phyloP scores from a whole-genome alignment of 2,888 invertebrate species.

The Stenichneumon culpator region DNA sequence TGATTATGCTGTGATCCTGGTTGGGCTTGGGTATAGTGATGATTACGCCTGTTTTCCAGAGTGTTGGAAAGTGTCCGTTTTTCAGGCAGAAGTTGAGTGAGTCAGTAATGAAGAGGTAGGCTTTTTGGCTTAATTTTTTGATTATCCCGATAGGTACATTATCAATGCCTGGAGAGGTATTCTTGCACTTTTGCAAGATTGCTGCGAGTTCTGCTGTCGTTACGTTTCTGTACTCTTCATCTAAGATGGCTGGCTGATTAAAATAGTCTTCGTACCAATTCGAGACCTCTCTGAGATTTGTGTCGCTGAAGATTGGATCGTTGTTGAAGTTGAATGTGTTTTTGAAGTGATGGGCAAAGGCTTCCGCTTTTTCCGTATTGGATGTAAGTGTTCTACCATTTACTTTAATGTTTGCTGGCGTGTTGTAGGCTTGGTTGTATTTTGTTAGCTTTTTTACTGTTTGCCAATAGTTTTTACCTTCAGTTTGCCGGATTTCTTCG shows the following conservation, averaged over 20 bases:
- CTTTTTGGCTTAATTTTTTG: background rate
- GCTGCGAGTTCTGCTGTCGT: background rate
- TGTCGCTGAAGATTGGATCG: no score
- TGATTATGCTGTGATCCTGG: constrained; percentile 23
- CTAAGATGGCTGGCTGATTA: no score
- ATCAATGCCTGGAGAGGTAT: constrained; percentile 13
- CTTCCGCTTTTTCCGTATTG: background rate
- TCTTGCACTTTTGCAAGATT: constrained; percentile 3
- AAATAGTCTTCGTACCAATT: no score
- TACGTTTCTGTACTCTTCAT: no score
- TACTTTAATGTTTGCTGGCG: constrained; percentile 6
- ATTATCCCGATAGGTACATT: constrained; percentile 9
- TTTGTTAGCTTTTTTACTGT: no score
- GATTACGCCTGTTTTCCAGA: constrained; percentile 17
- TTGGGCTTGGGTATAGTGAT: constrained; percentile 44
- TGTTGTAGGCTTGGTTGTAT: no score
- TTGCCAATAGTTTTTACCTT: no score
- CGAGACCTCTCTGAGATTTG: no score
- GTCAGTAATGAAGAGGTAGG: constrained; percentile 17
- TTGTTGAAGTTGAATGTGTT: background rate
- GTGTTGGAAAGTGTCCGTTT: background rate
- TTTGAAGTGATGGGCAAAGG: constrained; percentile 25
- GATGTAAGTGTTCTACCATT: constrained; percentile 8
- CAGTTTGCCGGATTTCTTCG: no score
- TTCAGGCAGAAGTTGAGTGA: constrained; percentile 2